Percentiles rank a stretch among this genome's conserved stretches.
Conservation (phyloP, 2,888 invertebrate genomes). For the Elysia crispata region DNA sequence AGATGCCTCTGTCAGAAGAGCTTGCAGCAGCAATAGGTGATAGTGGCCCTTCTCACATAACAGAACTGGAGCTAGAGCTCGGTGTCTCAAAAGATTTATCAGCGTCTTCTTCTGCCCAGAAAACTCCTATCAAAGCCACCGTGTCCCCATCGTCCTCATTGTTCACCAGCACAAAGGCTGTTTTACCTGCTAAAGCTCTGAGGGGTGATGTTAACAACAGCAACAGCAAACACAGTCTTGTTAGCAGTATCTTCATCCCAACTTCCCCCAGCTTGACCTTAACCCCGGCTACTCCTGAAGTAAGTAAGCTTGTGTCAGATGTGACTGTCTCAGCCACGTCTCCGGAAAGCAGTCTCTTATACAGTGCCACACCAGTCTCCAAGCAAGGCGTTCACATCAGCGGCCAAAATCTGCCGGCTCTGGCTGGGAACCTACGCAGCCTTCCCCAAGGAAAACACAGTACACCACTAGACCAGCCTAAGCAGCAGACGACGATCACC, state of each 20-base stretch:
- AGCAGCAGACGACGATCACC: neutral
- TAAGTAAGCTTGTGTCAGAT: no score
- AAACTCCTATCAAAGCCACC: neutral
- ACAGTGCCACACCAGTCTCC: neutral
- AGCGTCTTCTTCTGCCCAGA: neutral
- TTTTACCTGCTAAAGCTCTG: neutral
- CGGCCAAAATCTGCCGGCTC: conserved; percentile 6
- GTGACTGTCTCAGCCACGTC: neutral
- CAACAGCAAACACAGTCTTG: no score
- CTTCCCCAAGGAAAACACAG: neutral
- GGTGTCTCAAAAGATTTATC: neutral
- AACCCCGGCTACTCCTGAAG: no score
- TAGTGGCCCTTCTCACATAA: no score
- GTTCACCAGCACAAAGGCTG: neutral
- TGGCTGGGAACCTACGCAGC: conserved; percentile 32
- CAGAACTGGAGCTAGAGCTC: no score
- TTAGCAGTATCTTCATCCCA: no score
- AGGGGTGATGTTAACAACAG: no score
- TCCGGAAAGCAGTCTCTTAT: neutral
- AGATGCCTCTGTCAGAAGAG: conserved; percentile 45
- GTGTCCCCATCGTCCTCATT: neutral
- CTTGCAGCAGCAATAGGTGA: conserved; percentile 33
- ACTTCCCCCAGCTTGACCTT: no score
- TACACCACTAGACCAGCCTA: neutral
- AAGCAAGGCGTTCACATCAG: neutral